Evolutionary conservation across 2,797 vertebrate genomes (phyloP), one percentile per base, ranked within the genome.

Genomic region (Anguilla anguilla): DNA sequence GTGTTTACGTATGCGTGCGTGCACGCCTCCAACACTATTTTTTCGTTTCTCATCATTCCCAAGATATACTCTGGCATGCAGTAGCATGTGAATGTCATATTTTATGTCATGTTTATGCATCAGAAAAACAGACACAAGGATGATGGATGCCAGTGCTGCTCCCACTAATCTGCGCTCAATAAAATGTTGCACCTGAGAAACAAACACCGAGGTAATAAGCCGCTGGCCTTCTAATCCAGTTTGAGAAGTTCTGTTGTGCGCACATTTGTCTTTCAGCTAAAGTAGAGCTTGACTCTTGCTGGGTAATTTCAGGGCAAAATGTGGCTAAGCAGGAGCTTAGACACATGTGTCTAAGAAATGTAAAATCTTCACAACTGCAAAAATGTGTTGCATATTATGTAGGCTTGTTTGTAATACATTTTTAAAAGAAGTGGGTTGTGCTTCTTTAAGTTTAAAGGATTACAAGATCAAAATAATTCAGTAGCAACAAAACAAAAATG

Each of bases 71-170:
- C 51, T 59, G 53, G 35, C 31, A 6, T 57, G 10, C 49, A 51
- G 6, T 22, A 51, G 43, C 43, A 72, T 51, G 10, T 55, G 46
- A 85, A 53, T 72, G 10, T 53, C 51, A 53, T 13, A 53, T 53
- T 0, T 1, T 72, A 15, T 39, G 82, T 6, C 85, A 28, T 86
- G 84, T 43, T 77, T n/a, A 86, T 77, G 35, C 59, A 83, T 74
- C 64, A 77, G 43, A 83, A 46, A 25, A 10, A 53, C 2, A 86
- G 39, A 7, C 25, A 83, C 28, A 86, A n/a, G 64, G 51, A 53
- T 46, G 43, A 46, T 46, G 57, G 89, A 90, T 88, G 67, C 84
- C 49, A 91, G n/a, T 25, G 1, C 87, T 88, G 55, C 7, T 57
- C 87, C 57, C n/a, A 84, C 28, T 46, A 69, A 31, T 49, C 13